Evolutionary conservation across 2,113 vertebrate genomes (phyloP).

Genomic region (Brachypodius melanocephalos): DNA sequence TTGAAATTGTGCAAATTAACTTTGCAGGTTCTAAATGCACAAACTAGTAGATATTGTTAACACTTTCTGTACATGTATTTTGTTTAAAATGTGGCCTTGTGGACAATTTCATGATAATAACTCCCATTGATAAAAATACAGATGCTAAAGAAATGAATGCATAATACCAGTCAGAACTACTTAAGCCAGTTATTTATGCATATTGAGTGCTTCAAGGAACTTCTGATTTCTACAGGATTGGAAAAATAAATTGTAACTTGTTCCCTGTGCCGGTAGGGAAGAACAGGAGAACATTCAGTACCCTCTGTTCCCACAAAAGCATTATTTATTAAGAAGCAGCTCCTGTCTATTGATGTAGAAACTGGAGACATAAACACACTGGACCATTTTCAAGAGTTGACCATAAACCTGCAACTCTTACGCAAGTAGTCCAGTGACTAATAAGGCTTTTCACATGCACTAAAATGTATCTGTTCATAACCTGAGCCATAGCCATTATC

Average conservation of each 20-base stretch:
- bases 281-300: neutral
- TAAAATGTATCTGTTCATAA: neutral
- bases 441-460: neutral
- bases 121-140: neutral
- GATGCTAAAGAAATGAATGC: neutral
- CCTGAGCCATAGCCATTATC: neutral
- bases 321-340: neutral
- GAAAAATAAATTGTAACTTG: neutral
- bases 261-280: neutral
- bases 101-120: neutral
- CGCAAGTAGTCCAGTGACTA: neutral
- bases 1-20: neutral
- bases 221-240: neutral
- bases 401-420: neutral
- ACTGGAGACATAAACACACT: neutral
- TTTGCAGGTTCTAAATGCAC: neutral
- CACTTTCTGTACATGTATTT: neutral
- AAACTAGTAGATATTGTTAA: neutral
- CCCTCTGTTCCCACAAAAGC: neutral
- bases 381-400: neutral
- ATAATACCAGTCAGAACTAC: neutral
- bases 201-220: neutral
- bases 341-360: neutral
- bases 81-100: neutral
- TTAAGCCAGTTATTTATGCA: neutral